Conservation (phyloP, 2,888 invertebrate species). For the Mantis religiosa region DNA sequence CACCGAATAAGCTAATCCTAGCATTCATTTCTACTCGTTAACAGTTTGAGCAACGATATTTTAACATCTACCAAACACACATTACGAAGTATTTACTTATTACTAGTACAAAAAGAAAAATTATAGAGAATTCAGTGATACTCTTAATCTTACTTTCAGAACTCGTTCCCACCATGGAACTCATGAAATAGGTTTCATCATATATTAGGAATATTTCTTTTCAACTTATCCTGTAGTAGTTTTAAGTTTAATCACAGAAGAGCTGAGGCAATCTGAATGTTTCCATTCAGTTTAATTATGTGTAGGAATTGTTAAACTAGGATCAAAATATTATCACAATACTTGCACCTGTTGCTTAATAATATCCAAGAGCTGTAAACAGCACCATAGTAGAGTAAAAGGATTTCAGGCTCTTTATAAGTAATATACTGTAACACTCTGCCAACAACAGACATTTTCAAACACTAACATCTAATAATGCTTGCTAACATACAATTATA, state of each 20-base stretch:
- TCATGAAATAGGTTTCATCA: conserved; percentile 4
- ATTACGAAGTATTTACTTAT: background rate
- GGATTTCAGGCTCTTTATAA: conserved; percentile 10
- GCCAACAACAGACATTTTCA: conserved; percentile 14
- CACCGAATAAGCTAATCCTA: background rate
- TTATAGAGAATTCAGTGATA: background rate
- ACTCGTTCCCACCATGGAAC: background rate
- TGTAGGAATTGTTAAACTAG: conserved; percentile 15
- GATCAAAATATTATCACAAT: conserved; percentile 18
- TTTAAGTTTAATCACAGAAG: conserved; percentile 22
- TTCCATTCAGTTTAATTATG: conserved; percentile 10
- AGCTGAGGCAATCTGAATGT: conserved; percentile 16
- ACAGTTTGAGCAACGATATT: conserved; percentile 14
- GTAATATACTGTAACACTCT: conserved; percentile 1
- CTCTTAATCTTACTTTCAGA: background rate
- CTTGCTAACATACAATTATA: conserved; percentile 16
- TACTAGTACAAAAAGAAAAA: background rate
- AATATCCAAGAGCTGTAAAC: conserved; percentile 23
- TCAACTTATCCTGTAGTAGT: background rate
- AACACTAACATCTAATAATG: conserved; percentile 20
- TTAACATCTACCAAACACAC: conserved; percentile 6
- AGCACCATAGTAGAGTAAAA: conserved; percentile 14
- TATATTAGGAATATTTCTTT: conserved; percentile 10
- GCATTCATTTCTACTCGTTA: background rate
- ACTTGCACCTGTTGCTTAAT: conserved; percentile 15